Evolutionary conservation across 1,140 invertebrate species (phyloP), one percentile per base, ranked within the genome.

Genomic region (Polypedilum vanderplanki): DNA sequence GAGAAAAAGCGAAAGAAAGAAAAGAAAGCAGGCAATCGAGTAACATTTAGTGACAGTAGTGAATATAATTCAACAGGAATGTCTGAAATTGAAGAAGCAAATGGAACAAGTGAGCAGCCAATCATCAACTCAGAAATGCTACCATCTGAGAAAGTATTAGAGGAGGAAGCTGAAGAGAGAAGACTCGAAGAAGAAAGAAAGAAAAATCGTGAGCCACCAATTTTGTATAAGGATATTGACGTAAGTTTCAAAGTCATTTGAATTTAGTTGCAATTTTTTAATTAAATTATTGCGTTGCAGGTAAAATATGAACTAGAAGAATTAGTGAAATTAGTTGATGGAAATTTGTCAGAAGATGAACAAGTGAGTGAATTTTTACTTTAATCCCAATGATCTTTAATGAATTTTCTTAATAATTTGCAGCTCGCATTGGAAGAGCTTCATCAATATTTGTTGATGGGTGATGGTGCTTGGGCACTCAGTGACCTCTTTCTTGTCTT

Each of bases 381-480:
- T 5, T 33, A 33, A 3, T 5, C 24, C 5, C 24, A 33, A 33
- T 33, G 2, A 5, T 33, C 24, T 33, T 33, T 33, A 33, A 33
- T 33, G 24, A 33, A 33, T 33, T 33, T 33, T 33, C 5, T 33
- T 33, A 33, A 5, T 33, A 1, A 33, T 5, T 33, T 33, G 24
- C 24, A 33, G 24, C 85, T 86, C 75, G 90, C 89, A 78, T 83
- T 93, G 77, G 87, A 90, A 77, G 94, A 97, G 85, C 83, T 97
- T 75, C 87, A 91, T 78, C 91, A 94, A 79, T 97, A 96, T 83
- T 88, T 95, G 78, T 83, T 95, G 75, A 90, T 92, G 76, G 91
- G 94, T 77, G 93, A 95, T 79, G 94, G 94, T 67, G 93, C 91
- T 76, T 96, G 94, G 94, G 93, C 93, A 67, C 85, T 97, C 9